Evolutionary conservation across 2,113 vertebrate species (phyloP).

Genomic region (Perca flavescens): DNA sequence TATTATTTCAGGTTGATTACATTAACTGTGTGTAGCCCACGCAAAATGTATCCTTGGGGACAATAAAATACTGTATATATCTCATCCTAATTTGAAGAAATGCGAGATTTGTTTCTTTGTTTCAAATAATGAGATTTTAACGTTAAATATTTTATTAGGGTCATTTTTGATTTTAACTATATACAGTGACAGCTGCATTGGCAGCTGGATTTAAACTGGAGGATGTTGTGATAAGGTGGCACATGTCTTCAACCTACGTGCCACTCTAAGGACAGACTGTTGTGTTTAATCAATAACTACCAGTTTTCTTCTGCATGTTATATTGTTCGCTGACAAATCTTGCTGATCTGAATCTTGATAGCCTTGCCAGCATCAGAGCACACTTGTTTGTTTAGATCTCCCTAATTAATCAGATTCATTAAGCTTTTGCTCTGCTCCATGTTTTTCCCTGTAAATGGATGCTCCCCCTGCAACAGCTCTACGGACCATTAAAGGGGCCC

Average conservation of each 20-base stretch:
- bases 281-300: not conserved
- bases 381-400: not conserved
- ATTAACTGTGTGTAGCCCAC: too few relatives aligned
- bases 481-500: not conserved
- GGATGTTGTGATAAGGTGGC: not conserved
- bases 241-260: not conserved
- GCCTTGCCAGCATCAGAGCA: not conserved
- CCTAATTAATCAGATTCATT: not conserved
- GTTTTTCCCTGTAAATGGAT: not conserved
- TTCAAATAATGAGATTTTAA: not conserved
- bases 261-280: too few relatives aligned
- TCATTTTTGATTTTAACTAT: not conserved
- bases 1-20: too few relatives aligned
- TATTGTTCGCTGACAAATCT: not conserved
- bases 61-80: too few relatives aligned
- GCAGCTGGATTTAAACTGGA: not conserved
- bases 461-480: not conserved
- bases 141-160: not conserved
- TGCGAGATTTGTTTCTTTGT: too few relatives aligned
- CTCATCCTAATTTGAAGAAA: not conserved
- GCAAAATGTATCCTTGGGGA: too few relatives aligned
- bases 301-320: not conserved
- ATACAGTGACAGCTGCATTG: not conserved
- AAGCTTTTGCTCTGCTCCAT: conserved; percentile 1
- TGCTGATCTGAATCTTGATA: not conserved